phyloP scores from a whole-genome alignment of 2,113 vertebrate species.

The Myiozetetes cayanensis region DNA sequence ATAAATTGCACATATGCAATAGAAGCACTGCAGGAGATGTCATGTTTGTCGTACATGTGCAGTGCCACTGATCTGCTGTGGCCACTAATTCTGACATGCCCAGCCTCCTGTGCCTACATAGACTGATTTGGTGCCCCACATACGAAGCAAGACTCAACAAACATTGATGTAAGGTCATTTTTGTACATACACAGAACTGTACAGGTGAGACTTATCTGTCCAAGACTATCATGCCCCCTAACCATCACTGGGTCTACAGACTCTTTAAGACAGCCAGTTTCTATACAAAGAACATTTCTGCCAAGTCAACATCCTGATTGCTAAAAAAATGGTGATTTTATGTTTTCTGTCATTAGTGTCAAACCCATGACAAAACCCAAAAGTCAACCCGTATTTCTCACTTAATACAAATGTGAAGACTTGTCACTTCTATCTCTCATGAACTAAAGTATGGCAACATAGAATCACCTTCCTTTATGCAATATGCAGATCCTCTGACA shows the following conservation, averaged over 20 bases:
- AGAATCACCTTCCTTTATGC: background rate
- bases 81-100: background rate
- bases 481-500: background rate
- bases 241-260: background rate
- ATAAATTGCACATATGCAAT: background rate
- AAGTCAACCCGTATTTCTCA: background rate
- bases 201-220: background rate
- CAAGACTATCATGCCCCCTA: background rate
- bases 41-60: background rate
- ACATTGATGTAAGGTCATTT: background rate
- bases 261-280: background rate
- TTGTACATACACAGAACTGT: background rate
- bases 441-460: background rate
- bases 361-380: background rate
- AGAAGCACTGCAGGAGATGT: background rate
- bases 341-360: background rate
- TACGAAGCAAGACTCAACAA: background rate
- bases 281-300: background rate
- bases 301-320: background rate
- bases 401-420: background rate
- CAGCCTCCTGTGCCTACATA: background rate
- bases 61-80: background rate
- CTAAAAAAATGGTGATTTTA: background rate
- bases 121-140: background rate
- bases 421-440: background rate